Percentiles rank a stretch among this genome's conserved stretches.
These are phyloP conservation scores for Aphidius ervi DNA, from an alignment of 1,140 invertebrate genomes.

Conservation along the genomic window DNA sequence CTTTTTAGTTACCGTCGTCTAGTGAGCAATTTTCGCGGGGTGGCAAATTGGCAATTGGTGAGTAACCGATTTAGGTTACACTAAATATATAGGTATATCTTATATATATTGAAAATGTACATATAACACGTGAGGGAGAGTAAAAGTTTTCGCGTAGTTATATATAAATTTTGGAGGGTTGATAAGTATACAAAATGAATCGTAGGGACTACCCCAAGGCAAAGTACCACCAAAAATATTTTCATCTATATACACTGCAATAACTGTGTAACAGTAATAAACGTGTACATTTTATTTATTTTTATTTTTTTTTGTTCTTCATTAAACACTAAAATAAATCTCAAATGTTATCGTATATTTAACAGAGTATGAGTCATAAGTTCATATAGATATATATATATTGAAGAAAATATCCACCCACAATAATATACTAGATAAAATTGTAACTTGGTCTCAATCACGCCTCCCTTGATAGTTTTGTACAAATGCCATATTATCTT, in stretches of 20 bases:
- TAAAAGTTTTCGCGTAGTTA: too few relatives aligned
- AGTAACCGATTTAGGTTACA: conserved; percentile 29
- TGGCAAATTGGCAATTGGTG: conserved; percentile 34
- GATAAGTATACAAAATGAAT: neutral
- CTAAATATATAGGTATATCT: conserved; percentile 1
- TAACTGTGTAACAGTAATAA: too few relatives aligned
- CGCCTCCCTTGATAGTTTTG: conserved; percentile 3
- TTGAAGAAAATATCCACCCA: neutral
- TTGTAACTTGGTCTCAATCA: neutral
- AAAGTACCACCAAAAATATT: neutral
- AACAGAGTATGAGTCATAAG: conserved; percentile 16
- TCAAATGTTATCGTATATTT: conserved; percentile 23
- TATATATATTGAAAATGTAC: too few relatives aligned
- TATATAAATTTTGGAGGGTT: neutral
- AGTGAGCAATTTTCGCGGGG: conserved; percentile 29
- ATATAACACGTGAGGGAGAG: too few relatives aligned
- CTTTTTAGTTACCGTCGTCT: too few relatives aligned
- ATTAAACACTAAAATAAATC: conserved; percentile 26
- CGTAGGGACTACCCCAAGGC: conserved; percentile 18
- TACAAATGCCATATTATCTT: neutral
- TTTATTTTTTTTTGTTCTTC: conserved; percentile 8
- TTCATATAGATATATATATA: neutral
- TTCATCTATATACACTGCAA: neutral
- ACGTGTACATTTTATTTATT: too few relatives aligned
- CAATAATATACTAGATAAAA: neutral